These are phyloP conservation scores for Chaetops frenatus DNA, from an alignment of 2,113 vertebrate species.

Conservation along the genomic window DNA sequence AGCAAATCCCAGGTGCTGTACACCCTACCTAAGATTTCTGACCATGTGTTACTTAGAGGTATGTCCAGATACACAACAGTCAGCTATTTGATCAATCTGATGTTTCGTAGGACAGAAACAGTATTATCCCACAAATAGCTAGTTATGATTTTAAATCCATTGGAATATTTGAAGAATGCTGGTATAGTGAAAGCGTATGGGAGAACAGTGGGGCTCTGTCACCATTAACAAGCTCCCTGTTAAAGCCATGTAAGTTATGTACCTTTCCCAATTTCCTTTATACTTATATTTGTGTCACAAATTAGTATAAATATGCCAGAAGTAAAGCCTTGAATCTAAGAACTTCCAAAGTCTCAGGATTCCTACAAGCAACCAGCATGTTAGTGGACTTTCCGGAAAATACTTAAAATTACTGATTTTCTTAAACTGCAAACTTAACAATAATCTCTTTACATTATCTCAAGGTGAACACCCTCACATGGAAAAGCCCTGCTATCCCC, in stretches of 20 bases:
- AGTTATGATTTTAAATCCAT: not conserved
- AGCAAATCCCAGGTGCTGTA: not conserved
- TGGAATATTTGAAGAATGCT: not conserved
- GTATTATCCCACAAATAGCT: not conserved
- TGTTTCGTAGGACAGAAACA: not conserved
- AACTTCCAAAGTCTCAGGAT: not conserved
- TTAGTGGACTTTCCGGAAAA: not conserved
- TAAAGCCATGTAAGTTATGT: not conserved
- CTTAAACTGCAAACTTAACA: not conserved
- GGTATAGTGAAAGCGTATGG: rapidly evolving
- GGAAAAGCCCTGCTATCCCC: not conserved
- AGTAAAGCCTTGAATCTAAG: not conserved
- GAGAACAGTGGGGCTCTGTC: not conserved
- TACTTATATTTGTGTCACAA: not conserved
- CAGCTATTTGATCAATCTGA: not conserved
- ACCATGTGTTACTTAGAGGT: not conserved
- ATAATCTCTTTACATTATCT: not conserved
- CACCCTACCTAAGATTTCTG: not conserved
- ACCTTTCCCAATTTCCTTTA: not conserved
- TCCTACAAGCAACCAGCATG: not conserved
- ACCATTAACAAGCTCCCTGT: not conserved
- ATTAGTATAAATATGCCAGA: not conserved
- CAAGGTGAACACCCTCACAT: not conserved
- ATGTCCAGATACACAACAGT: not conserved
- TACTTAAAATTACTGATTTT: not conserved